These are phyloP conservation scores for Drosophila novamexicana DNA, from an alignment of 1,140 invertebrate genomes.

Conservation along the genomic window DNA sequence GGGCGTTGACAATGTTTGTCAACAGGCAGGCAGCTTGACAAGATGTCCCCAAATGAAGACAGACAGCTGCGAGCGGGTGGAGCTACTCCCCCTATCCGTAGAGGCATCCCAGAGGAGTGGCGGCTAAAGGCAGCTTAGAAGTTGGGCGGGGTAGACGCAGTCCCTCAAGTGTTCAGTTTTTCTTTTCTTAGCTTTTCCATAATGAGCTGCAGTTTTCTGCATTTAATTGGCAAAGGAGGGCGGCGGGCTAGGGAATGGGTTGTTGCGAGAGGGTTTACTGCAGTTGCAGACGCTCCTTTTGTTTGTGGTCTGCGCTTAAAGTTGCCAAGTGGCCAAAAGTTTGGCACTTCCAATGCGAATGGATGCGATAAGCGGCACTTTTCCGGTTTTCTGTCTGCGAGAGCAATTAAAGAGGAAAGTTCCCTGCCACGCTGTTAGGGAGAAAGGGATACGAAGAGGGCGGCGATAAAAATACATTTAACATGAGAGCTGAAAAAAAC, in stretches of 20 bases:
- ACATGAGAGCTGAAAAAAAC: background rate
- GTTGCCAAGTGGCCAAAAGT: constrained; percentile 59
- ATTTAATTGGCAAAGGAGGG: constrained; percentile 57
- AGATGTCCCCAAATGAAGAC: constrained; percentile 62
- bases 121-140: constrained; percentile 14
- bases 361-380: constrained; percentile 71
- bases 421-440: constrained; percentile 18
- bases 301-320: constrained; percentile 54
- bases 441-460: background rate
- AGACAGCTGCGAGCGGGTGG: constrained; percentile 31
- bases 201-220: constrained; percentile 73
- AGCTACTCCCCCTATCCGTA: background rate
- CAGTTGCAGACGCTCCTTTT: constrained; percentile 14
- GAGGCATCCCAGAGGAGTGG: background rate
- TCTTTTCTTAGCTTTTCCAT: constrained; percentile 15
- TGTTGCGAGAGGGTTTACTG: too few relatives aligned
- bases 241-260: background rate
- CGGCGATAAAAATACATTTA: constrained; percentile 9
- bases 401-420: constrained; percentile 69
- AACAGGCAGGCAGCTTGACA: constrained; percentile 53
- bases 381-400: constrained; percentile 58
- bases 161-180: constrained; percentile 51
- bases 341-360: constrained; percentile 56
- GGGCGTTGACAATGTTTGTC: constrained; percentile 79
- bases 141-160: constrained; percentile 33